Base-by-base conservation (phyloP, 2,113 vertebrate genomes). In the Eretmodus cyanostictus region DNA sequence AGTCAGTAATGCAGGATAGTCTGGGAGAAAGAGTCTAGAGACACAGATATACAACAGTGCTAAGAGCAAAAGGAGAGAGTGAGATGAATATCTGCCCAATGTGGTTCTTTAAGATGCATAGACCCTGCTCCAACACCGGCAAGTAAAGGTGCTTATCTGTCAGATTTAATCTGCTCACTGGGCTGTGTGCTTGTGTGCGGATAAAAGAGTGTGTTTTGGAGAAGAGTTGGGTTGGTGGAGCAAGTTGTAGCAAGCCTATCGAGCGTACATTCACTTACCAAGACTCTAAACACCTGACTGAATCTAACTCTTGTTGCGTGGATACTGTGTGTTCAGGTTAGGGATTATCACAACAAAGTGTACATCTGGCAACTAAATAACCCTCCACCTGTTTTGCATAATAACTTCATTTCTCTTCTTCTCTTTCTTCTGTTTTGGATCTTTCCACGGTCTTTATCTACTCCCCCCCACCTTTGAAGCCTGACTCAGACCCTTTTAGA, bases 81-180 rank as follows among this genome's bases (percentile, higher is more conserved):
- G 86, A 91, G 93, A 92, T 88, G 82, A 90, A 76, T 87, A 94
- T 94, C 92, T 88, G 85, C 87, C 55, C 66, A 42, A 66, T 81
- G 86, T 84, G 85, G 38, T 87, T 92, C 79, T 88, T 94, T 92
- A 87, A 90, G 87, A 89, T 88, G 86, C 91, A 80, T 81, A 79
- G 80, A 51, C 89, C 71, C 22, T 17, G 82, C 79, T 91, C 31
- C 84, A 79, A 86, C 84, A 91, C 89, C 90, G 91, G 88, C 86
- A 85, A 89, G 82, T 83, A 90, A 92, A 94, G 89, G 86, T 89
- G 63, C 89, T 93, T 95, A 94, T 92, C 91, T 89, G 90, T 92
- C 86, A 86, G 53, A 86, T 87, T 88, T 92, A 87, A 95, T 94
- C 89, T 90, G 82, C 82, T 89, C 88, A 88, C 80, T 42, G 57